phyloP scores from a whole-genome alignment of 2,113 vertebrate genomes.

The Gambusia affinis region DNA sequence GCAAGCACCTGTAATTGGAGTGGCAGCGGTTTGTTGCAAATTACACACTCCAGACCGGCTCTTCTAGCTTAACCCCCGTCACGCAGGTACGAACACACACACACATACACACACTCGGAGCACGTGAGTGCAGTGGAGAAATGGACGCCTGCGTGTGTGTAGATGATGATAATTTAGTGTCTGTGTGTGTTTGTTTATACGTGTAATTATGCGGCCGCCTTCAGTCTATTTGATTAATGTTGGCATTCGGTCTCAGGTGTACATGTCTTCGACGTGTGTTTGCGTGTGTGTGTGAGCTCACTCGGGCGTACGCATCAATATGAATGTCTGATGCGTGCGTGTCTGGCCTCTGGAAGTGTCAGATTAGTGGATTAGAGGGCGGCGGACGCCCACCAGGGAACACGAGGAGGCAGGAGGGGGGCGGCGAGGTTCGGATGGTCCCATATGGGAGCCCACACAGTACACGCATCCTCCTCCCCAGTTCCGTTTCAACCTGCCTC shows the following conservation, averaged over 20 bases:
- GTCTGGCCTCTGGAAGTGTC: slow-evolving; percentile 62
- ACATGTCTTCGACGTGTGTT: neutral
- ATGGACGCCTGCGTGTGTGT: slow-evolving; percentile 14
- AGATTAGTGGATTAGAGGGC: slow-evolving; percentile 68
- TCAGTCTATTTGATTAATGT: slow-evolving; percentile 57
- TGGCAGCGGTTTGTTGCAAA: slow-evolving; percentile 58
- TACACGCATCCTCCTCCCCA: neutral
- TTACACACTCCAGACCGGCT: slow-evolving; percentile 49
- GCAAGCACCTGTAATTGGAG: slow-evolving; percentile 67
- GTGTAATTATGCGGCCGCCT: slow-evolving; percentile 48
- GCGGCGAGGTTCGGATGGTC: slow-evolving; percentile 7
- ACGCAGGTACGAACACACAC: slow-evolving; percentile 22
- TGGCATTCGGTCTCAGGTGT: slow-evolving; percentile 46
- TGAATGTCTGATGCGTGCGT: slow-evolving; percentile 44
- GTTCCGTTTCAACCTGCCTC: slow-evolving; percentile 3
- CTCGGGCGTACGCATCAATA: slow-evolving; percentile 33
- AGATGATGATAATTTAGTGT: slow-evolving; percentile 44
- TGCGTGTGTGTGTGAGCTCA: slow-evolving; percentile 18
- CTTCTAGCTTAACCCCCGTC: slow-evolving; percentile 44
- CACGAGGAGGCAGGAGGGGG: slow-evolving; percentile 9
- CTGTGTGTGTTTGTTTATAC: slow-evolving; percentile 50
- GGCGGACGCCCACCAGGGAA: slow-evolving; percentile 37
- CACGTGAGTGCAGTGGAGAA: neutral
- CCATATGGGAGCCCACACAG: slow-evolving; percentile 16
- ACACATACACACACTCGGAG: neutral